Conservation (phyloP, 1,140 invertebrate species). For the Oryctes rhinoceros region DNA sequence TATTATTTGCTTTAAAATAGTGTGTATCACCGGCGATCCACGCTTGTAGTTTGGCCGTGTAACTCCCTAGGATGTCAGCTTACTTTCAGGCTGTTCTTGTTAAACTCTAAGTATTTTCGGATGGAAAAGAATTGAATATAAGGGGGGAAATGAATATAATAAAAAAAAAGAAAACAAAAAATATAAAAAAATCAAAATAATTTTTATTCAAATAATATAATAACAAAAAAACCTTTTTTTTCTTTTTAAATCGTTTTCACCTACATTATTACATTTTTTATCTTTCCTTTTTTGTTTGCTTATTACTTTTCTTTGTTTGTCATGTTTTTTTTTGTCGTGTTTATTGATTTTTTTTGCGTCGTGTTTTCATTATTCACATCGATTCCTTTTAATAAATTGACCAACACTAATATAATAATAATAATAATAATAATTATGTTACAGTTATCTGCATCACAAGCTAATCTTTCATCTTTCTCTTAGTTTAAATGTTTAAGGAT, state of each 20-base stretch:
- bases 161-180: not conserved
- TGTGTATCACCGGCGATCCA: no score
- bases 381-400: not conserved
- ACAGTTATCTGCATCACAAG: constrained; percentile 29
- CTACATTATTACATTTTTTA: constrained; percentile 12
- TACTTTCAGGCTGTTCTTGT: no score
- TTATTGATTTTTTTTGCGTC: constrained; percentile 8
- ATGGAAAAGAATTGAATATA: no score
- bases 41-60: no score
- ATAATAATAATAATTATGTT: constrained; percentile 8
- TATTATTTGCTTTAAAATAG: no score
- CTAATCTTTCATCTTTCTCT: not conserved
- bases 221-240: constrained; percentile 31
- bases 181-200: constrained; percentile 25
- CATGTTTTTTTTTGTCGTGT: constrained; percentile 1
- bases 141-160: no score
- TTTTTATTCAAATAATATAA: constrained; percentile 38
- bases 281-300: not conserved
- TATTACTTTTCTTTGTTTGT: constrained; percentile 20
- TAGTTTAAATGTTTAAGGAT: not conserved
- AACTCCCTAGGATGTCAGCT: no score
- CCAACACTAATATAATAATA: constrained; percentile 10
- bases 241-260: constrained; percentile 16
- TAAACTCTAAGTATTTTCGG: no score
- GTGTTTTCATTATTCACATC: constrained; percentile 1